A percentile compares a stretch with the other conserved stretches of the same genome.
phyloP scores from a whole-genome alignment of 2,113 vertebrate species.

The Leuciscus idus region DNA sequence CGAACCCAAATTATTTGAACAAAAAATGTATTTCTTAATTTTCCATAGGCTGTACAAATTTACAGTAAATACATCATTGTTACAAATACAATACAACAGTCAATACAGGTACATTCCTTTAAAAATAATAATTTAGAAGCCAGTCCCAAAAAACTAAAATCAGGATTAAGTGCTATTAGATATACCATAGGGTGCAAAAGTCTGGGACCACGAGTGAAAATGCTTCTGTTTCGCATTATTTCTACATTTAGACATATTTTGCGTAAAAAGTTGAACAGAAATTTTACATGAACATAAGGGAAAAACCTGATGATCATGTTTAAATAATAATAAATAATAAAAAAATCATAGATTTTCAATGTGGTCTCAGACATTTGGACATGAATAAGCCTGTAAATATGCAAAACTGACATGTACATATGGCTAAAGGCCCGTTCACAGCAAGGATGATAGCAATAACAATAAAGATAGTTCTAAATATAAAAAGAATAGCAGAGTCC shows the following conservation, averaged over 20 bases:
- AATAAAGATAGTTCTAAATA: too few species aligned
- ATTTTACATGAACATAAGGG: background rate
- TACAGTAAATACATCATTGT: background rate
- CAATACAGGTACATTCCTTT: background rate
- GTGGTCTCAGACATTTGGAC: conserved; percentile 1
- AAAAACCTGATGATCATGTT: background rate
- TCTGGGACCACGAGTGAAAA: background rate
- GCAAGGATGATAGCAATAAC: too few species aligned
- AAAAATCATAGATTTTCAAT: background rate
- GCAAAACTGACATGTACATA: background rate
- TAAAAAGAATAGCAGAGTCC: too few species aligned
- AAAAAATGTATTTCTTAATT: background rate
- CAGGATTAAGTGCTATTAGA: conserved; percentile 1
- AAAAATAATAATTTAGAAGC: conserved; percentile 29
- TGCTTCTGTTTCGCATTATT: background rate
- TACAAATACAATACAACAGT: conserved; percentile 42
- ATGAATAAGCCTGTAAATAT: background rate
- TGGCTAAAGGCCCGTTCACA: background rate
- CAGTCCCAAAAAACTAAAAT: background rate
- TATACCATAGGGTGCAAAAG: background rate
- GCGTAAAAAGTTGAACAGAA: background rate
- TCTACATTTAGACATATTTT: background rate
- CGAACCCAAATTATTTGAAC: background rate
- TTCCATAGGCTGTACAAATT: conserved; percentile 39
- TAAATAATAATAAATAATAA: too few species aligned